phyloP scores from a whole-genome alignment of 53 echinoderm and acorn worm genomes.

The Echinarachnius parma region DNA sequence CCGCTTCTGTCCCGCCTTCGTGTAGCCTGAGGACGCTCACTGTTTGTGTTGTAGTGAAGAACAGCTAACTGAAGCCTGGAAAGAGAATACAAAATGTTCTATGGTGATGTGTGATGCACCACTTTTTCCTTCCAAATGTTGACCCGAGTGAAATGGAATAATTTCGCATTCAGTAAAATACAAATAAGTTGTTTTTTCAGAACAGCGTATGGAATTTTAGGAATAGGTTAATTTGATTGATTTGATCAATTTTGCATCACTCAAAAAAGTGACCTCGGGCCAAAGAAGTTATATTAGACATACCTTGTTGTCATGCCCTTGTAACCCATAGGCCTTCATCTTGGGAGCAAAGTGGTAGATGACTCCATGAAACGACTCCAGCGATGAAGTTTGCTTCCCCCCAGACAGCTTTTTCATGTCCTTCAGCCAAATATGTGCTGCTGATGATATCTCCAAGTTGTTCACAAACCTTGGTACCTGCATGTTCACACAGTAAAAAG shows the following conservation, averaged over 20 bases:
- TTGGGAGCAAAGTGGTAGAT: conserved; percentile 55
- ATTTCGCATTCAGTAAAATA: too few relatives aligned
- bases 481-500: not conserved
- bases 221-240: too few relatives aligned
- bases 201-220: too few relatives aligned
- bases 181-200: too few relatives aligned
- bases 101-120: too few relatives aligned
- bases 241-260: too few relatives aligned
- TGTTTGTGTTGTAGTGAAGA: conserved; percentile 44
- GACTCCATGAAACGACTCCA: conserved; percentile 47
- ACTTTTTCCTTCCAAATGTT: too few relatives aligned
- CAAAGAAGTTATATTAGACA: too few relatives aligned
- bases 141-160: too few relatives aligned
- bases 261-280: too few relatives aligned
- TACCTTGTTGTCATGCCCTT: conserved; percentile 29
- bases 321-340: conserved; percentile 15
- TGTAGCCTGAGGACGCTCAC: conserved; percentile 49
- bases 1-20: conserved; percentile 16
- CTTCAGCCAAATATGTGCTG: conserved; percentile 31
- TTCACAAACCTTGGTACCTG: conserved; percentile 47
- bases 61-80: conserved; percentile 57
- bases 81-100: too few relatives aligned
- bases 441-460: conserved; percentile 36
- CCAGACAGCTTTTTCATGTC: conserved; percentile 49
- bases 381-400: conserved; percentile 49